Base-by-base conservation (phyloP, 2,113 vertebrate genomes). In the Todiramphus chloris region DNA sequence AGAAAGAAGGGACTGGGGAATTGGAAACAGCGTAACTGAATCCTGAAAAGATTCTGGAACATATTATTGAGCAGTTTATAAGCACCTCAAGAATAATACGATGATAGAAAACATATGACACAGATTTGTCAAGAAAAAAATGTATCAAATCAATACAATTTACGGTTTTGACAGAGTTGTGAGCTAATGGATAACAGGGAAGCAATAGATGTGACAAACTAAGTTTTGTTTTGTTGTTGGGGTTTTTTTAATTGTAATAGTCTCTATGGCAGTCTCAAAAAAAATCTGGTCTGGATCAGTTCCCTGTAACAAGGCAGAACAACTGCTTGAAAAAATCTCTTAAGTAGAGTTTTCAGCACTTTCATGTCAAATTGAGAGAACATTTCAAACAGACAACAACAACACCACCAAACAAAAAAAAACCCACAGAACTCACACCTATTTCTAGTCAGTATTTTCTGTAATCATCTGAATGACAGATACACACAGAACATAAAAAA, bases 31-130 rank as follows among this genome's bases (percentile, higher is more conserved):
- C n/a, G 55, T 90, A 77, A 86, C 48, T 68, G 46, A 78, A 90
- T 90, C 85, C 85, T 92, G 76, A 80, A 92, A 94, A 92, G 44
- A 89, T 89, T 97, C 96, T 97, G 96, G 96, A 97, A 96, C 39
- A 30, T 56, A 95, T 96, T 95, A 96, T 8, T 67, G 37, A 92
- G 89, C 89, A 83, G 90, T 95, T 93, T 93, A 94, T 87, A 97
- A 87, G 83, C 91, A 95, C 89, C 91, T 93, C 73, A 95, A 93
- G 51, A 95, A 83, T 92, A 97, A 80, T 74, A 92, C 63, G 43
- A 89, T 83, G 76, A 96, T 96, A 96, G 93, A 93, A 97, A 96
- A 80, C 95, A 97, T 37, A 94, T 94, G 91, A 90, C 28, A 83
- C 24, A 23, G 63, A 94, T 97, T 95, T 94, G 76, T 95, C 60